phyloP scores from a whole-genome alignment of 1,140 invertebrate genomes.

The Brachystomella parvula region DNA sequence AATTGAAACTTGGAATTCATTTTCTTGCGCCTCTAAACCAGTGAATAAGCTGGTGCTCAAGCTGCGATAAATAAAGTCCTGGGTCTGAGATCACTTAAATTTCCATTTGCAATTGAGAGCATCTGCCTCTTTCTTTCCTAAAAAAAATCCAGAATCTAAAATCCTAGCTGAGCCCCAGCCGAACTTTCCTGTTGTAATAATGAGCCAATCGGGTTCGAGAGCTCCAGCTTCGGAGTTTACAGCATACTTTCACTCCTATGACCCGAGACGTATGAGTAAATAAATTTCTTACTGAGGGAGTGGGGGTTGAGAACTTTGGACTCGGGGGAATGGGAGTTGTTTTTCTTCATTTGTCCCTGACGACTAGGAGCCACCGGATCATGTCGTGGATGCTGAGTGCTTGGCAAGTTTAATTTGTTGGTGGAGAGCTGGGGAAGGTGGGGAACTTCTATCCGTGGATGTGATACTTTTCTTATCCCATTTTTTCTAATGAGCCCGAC shows the following conservation, averaged over 20 bases:
- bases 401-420: slow-evolving; percentile 14
- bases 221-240: slow-evolving; percentile 5
- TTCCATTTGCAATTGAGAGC: no score
- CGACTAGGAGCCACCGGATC: no score
- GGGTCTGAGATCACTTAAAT: no score
- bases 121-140: no score
- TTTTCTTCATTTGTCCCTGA: no score
- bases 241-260: slow-evolving; percentile 26
- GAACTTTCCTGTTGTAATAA: not conserved
- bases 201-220: not conserved
- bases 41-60: no score
- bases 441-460: slow-evolving; percentile 5
- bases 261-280: slow-evolving; percentile 27
- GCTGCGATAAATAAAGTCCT: no score
- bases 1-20: no score
- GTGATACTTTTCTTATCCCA: slow-evolving; percentile 16
- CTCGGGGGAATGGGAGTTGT: not conserved
- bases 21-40: no score
- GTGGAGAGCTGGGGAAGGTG: not conserved
- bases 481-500: slow-evolving; percentile 23
- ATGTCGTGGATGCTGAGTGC: no score
- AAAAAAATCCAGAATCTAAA: no score
- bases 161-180: no score
- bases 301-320: slow-evolving; percentile 10
- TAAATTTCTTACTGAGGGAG: slow-evolving; percentile 9